phyloP scores from a whole-genome alignment of 2,888 invertebrate species.

The Beris morrisii region DNA sequence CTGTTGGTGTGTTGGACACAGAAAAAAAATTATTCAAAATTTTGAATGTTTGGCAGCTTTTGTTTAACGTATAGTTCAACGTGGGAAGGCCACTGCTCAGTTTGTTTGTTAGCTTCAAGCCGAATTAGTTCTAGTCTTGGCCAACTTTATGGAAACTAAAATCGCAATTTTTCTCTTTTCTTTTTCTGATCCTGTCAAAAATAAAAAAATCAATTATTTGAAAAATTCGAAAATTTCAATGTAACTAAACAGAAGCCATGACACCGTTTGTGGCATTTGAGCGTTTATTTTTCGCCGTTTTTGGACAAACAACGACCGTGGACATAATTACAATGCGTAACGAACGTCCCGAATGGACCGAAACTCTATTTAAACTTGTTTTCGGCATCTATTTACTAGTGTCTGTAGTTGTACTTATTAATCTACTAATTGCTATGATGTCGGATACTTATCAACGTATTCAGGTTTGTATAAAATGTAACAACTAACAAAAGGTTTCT shows the following conservation, averaged over 20 bases:
- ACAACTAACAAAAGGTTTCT: slow-evolving; percentile 42
- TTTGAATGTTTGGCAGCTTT: slow-evolving; percentile 18
- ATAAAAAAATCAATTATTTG: neutral
- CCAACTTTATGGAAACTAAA: slow-evolving; percentile 5
- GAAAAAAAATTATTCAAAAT: too few relatives aligned
- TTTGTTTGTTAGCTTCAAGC: slow-evolving; percentile 24
- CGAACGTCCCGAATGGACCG: slow-evolving; percentile 78
- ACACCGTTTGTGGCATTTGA: slow-evolving; percentile 92
- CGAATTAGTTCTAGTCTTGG: neutral
- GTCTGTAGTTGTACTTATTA: slow-evolving; percentile 96
- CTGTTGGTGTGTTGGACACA: slow-evolving; percentile 8
- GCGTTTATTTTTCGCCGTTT: slow-evolving; percentile 96
- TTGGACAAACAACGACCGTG: slow-evolving; percentile 88
- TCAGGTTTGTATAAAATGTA: slow-evolving; percentile 73
- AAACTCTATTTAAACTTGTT: slow-evolving; percentile 84
- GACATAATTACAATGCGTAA: slow-evolving; percentile 75
- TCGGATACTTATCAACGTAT: slow-evolving; percentile 99
- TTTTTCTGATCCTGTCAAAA: slow-evolving; percentile 5
- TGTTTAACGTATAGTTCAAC: slow-evolving; percentile 18
- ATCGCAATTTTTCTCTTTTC: slow-evolving; percentile 8
- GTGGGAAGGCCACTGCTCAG: slow-evolving; percentile 21
- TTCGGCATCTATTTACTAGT: slow-evolving; percentile 98
- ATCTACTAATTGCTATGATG: slow-evolving; percentile 99
- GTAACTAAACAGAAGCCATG: slow-evolving; percentile 60
- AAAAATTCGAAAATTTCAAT: neutral